Evolutionary conservation across 2,797 vertebrate genomes (phyloP), one percentile per base, ranked within the genome.

Genomic region (Enteromius anoplus): DNA sequence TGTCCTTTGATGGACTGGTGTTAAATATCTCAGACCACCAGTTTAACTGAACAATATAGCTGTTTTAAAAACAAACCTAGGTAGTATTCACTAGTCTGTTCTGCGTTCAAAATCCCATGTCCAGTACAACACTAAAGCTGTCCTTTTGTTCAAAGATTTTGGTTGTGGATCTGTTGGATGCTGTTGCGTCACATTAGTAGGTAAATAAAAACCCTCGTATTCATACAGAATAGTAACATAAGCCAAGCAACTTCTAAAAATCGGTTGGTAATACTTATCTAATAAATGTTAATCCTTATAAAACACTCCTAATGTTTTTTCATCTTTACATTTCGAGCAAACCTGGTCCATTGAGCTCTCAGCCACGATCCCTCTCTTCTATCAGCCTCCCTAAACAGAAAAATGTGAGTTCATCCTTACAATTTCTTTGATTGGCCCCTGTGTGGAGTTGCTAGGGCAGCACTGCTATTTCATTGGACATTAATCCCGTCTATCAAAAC

Each of bases 381-480:
- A 72, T 64, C 78, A 84, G 83, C 85, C 78, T 84, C 84, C 82
- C 69, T 70, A 71, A 82, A 53, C 47, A 49, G 55, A 23, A 75
- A 84, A 69, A 79, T 45, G 26, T 55, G 45, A 69, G 80, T 55
- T 85, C 78, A 34, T 62, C 58, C 78, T 81, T 23, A 60, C 55
- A 65, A 62, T 73, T 32, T 21, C 3, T 68, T 51, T 87, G 71
- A 88, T 93, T 94, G 92, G 92, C 76, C 84, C 77, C 68, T 78
- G 68, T 9, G 5, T 2, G 42, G 86, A 90, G 93, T 94, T 94
- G 92, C 92, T 93, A 91, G 84, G 93, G 91, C 82, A 91, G 88
- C 78, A 80, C 84, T 55, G 75, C 69, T 40, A 23, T 40, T 26
- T 77, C 68, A 92, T 83, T 91, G 29, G 92, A 83, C 62, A 68